Evolutionary conservation across 2,113 vertebrate species (phyloP).

Genomic region (Urocitellus parryii): DNA sequence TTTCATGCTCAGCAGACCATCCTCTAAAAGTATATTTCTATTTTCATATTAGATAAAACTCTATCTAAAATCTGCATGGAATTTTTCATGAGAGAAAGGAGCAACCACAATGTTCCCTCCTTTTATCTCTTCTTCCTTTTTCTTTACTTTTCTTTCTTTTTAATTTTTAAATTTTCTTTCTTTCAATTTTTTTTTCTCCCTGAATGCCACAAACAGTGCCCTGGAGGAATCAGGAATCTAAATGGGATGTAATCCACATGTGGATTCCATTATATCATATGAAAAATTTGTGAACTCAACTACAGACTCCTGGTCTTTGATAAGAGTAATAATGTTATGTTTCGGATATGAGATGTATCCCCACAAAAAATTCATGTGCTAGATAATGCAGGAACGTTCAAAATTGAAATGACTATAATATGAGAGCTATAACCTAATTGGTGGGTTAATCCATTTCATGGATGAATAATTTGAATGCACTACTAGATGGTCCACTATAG

Average conservation of each 20-base stretch:
- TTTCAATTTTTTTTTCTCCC: not conserved
- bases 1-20: constrained; percentile 34
- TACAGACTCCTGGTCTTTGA: not conserved
- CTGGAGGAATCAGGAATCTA: not conserved
- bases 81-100: not conserved
- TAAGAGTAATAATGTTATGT: not conserved
- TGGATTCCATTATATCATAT: not conserved
- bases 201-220: not conserved
- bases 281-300: not conserved
- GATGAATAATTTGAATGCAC: too few relatives aligned
- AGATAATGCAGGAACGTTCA: too few relatives aligned
- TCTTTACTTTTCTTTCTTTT: too few relatives aligned
- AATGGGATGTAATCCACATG: not conserved
- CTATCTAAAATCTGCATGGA: not conserved
- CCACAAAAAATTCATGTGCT: too few relatives aligned
- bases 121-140: not conserved
- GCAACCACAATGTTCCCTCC: not conserved
- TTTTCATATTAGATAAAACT: not conserved
- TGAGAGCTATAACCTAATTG: too few relatives aligned
- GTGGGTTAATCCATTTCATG: too few relatives aligned
- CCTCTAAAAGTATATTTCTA: constrained; percentile 36
- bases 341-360: not conserved
- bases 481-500: too few relatives aligned
- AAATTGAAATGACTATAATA: too few relatives aligned
- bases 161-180: not conserved